These are phyloP conservation scores for Rhinolophus sinicus DNA, from an alignment of 2,113 vertebrate genomes.

Conservation along the genomic window DNA sequence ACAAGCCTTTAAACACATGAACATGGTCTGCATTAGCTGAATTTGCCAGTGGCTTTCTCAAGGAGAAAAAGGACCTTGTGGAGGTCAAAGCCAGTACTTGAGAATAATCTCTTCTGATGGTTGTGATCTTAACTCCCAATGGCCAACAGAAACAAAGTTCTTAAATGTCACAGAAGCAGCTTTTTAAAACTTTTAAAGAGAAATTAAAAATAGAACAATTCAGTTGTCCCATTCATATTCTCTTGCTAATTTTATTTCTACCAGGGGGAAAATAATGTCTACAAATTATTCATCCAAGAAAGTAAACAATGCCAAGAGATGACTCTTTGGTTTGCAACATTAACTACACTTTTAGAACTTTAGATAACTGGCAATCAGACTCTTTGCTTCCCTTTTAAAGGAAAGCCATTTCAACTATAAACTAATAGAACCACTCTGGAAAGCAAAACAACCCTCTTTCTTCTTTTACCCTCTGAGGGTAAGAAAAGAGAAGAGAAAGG, in stretches of 20 bases:
- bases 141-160: neutral
- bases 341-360: neutral
- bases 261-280: neutral
- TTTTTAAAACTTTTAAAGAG: conserved; percentile 15
- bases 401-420: conserved; percentile 27
- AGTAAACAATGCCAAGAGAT: neutral
- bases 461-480: neutral
- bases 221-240: neutral
- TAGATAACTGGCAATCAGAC: neutral
- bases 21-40: neutral
- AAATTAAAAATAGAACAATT: conserved; percentile 1
- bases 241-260: conserved; percentile 19
- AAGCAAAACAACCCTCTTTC: neutral
- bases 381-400: neutral
- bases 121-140: neutral
- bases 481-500: neutral
- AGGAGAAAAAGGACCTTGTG: neutral
- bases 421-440: neutral
- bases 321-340: neutral
- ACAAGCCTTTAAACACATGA: conserved; percentile 36
- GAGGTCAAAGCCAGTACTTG: conserved; percentile 28
- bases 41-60: neutral
- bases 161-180: neutral
- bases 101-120: conserved; percentile 29
- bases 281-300: conserved; percentile 17